phyloP scores from a whole-genome alignment of 2,888 invertebrate species.

The Drosophila emarginata region DNA sequence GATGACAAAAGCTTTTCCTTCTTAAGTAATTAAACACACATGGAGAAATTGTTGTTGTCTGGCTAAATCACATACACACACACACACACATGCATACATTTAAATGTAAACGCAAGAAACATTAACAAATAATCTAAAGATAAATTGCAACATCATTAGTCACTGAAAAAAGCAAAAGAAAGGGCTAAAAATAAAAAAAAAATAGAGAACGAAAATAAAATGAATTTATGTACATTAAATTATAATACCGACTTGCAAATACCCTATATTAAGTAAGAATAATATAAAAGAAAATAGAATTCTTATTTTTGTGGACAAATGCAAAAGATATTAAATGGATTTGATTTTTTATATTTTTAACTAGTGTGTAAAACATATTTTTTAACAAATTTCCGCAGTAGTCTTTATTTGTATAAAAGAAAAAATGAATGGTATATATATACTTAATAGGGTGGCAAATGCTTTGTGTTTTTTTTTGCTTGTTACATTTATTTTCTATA shows the following conservation, averaged over 20 bases:
- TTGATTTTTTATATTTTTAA: no score
- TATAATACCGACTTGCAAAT: not conserved
- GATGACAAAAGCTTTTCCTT: constrained; percentile 58
- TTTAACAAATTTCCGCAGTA: no score
- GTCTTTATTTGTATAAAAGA: no score
- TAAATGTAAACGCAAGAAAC: constrained; percentile 49
- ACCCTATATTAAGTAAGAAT: not conserved
- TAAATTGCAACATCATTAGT: constrained; percentile 73
- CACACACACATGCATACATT: constrained; percentile 11
- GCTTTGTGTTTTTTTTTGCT: no score
- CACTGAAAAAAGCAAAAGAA: constrained; percentile 43
- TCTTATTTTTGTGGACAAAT: no score
- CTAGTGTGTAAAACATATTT: no score
- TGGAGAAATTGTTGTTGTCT: constrained; percentile 24
- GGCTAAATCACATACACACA: not conserved
- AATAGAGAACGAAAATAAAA: not conserved
- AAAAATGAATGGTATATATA: no score
- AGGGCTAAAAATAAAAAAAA: constrained; percentile 24
- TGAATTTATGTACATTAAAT: not conserved
- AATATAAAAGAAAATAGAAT: no score
- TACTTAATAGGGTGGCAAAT: no score
- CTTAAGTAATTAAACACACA: constrained; percentile 47
- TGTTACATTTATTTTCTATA: no score
- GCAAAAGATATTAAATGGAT: no score
- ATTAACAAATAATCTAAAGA: constrained; percentile 65